Evolutionary conservation across 1,140 invertebrate genomes (phyloP), one percentile per base, ranked within the genome.

Genomic region (Drosophila fuyamai): DNA sequence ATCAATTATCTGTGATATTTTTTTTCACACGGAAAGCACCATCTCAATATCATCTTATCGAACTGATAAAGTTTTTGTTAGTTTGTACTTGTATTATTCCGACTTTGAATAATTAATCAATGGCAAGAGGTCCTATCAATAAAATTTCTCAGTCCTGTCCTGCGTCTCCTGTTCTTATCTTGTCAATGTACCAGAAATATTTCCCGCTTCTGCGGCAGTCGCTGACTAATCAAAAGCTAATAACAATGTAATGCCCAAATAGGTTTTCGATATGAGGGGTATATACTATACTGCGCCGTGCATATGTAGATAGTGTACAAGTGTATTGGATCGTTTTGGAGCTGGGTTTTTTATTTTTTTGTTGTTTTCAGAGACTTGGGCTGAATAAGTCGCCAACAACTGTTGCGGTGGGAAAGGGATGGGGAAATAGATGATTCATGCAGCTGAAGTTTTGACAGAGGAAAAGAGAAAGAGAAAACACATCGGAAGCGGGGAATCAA

Each of bases 191-290:
- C 29, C 6, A 35, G 16, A 58, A 57, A 32, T 43, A 59, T 59
- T 44, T 29, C 29, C 18, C 29, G 12, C 56, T 44, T 62, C n/a
- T 41, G 59, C 35, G 36, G 40, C 61, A 61, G n/a, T 43, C 38
- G 65, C 65, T 67, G 65, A 67, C 60, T 65, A 67, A 67, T 65
- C 63, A 5, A 66, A 63, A 65, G 46, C 46, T 65, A 43, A 65
- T 40, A 46, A 14, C 35, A 62, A 57, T 58, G 44, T 66, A 62
- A 50, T 43, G 38, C 44, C 46, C 59, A 48, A 67, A 67, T 65
- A 51, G 43, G 59, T 65, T 67, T 67, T 65, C 36, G 36, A 48
- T 50, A 35, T 13, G 32, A 18, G 40, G 40, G 41, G 56, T 50
- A 41, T 50, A 41, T 41, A 16, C 12, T 36, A 41, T 32, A 60